A percentile compares a stretch with the other conserved stretches of the same genome.
These are phyloP conservation scores for Thamnophis sirtalis DNA, from an alignment of 2,113 vertebrate genomes.

Conservation along the genomic window DNA sequence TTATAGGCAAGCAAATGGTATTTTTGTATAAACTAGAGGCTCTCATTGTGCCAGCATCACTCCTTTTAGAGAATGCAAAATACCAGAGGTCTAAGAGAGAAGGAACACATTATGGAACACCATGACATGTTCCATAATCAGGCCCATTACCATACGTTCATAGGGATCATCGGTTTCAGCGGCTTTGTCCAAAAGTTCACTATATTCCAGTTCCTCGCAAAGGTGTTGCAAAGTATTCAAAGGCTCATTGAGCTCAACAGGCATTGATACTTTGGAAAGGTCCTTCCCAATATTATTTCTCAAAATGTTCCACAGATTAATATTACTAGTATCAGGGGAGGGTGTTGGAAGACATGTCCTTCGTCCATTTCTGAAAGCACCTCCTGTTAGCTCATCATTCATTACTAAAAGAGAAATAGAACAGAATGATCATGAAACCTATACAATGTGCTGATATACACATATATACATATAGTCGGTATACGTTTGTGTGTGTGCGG, in stretches of 20 bases:
- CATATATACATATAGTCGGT: not conserved
- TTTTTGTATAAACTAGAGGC: not conserved
- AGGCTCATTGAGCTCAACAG: conserved; percentile 96
- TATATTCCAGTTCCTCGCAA: conserved; percentile 97
- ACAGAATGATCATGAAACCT: conserved; percentile 22
- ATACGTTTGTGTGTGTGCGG: not conserved
- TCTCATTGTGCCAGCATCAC: not conserved
- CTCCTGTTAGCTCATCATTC: conserved; percentile 90
- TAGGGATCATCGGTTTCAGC: conserved; percentile 89
- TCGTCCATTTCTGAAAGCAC: conserved; percentile 90
- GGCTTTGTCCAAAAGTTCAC: conserved; percentile 95
- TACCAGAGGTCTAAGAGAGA: not conserved
- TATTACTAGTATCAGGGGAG: conserved; percentile 93
- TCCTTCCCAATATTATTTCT: conserved; percentile 99
- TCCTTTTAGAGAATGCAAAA: not conserved
- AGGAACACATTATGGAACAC: not conserved
- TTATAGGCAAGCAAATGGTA: not conserved
- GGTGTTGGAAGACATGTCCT: conserved; percentile 89
- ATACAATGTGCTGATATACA: not conserved
- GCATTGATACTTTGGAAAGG: conserved; percentile 98
- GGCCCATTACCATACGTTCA: conserved; percentile 89
- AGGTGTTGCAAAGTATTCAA: conserved; percentile 98
- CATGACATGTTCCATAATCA: not conserved
- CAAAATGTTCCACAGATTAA: conserved; percentile 99
- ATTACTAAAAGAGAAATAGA: conserved; percentile 74